A percentile compares a stretch with the other conserved stretches of the same genome.
Evolutionary conservation across 1,140 invertebrate species (phyloP).

Genomic region (Ostrea denselamellosa): DNA sequence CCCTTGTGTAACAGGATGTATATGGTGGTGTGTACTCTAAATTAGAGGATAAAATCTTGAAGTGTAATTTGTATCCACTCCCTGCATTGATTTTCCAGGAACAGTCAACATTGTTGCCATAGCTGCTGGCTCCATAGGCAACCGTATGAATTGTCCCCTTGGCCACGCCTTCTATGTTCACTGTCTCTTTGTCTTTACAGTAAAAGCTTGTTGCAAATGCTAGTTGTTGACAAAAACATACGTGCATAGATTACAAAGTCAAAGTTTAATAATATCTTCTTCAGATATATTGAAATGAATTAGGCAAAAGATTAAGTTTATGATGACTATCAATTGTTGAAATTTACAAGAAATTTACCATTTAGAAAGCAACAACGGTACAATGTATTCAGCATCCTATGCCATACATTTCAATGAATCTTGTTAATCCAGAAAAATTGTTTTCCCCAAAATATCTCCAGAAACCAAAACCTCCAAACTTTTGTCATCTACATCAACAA

Average conservation of each 20-base stretch:
- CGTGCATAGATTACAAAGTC: not conserved
- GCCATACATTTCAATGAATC: too few relatives aligned
- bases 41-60: slow-evolving; percentile 45
- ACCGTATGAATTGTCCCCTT: slow-evolving; percentile 59
- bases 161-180: slow-evolving; percentile 45
- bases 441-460: too few relatives aligned
- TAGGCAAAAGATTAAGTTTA: too few relatives aligned
- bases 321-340: too few relatives aligned
- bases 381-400: too few relatives aligned
- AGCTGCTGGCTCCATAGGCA: slow-evolving; percentile 27
- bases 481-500: not conserved
- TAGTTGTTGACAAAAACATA: not conserved
- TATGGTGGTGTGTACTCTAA: slow-evolving; percentile 53
- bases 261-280: too few relatives aligned
- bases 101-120: slow-evolving; percentile 59
- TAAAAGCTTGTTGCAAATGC: slow-evolving; percentile 44
- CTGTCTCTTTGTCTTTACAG: slow-evolving; percentile 45
- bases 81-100: slow-evolving; percentile 57
- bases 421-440: too few relatives aligned
- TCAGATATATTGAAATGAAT: too few relatives aligned
- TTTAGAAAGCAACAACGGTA: too few relatives aligned
- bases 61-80: slow-evolving; percentile 42
- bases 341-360: too few relatives aligned
- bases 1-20: slow-evolving; percentile 56
- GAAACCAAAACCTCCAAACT: not conserved